Percentiles rank a stretch among this genome's conserved stretches.
phyloP scores from a whole-genome alignment of 2,797 vertebrate genomes.

The Falco biarmicus region DNA sequence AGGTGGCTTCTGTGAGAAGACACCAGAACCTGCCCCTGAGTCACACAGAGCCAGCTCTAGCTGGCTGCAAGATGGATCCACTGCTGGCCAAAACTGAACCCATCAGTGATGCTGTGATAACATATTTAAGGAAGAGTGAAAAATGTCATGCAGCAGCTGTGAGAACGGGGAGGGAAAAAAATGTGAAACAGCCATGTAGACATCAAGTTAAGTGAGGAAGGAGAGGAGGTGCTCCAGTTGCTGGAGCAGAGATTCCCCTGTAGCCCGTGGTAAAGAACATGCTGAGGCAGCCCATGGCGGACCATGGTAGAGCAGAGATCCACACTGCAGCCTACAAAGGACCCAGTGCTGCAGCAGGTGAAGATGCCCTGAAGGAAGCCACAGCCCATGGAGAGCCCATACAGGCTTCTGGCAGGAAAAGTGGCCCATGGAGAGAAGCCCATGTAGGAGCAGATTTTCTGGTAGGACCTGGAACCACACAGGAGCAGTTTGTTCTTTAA shows the following conservation, averaged over 20 bases:
- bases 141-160: not conserved
- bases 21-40: too few species aligned
- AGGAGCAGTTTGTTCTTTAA: not conserved
- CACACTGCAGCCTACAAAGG: too few species aligned
- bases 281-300: too few species aligned
- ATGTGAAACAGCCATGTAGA: not conserved
- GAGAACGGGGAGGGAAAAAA: not conserved
- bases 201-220: not conserved
- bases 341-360: fast-evolving
- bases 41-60: too few species aligned
- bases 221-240: not conserved
- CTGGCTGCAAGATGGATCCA: too few species aligned
- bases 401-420: not conserved
- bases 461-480: not conserved
- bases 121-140: not conserved
- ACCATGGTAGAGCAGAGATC: too few species aligned
- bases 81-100: not conserved
- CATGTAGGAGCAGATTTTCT: not conserved
- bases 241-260: too few species aligned
- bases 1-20: too few species aligned
- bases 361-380: not conserved
- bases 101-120: not conserved
- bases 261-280: too few species aligned
- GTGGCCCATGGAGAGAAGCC: not conserved
- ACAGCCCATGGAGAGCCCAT: not conserved